These are phyloP conservation scores for Sebastes schlegelii DNA, from an alignment of 2,113 vertebrate genomes.

Conservation along the genomic window DNA sequence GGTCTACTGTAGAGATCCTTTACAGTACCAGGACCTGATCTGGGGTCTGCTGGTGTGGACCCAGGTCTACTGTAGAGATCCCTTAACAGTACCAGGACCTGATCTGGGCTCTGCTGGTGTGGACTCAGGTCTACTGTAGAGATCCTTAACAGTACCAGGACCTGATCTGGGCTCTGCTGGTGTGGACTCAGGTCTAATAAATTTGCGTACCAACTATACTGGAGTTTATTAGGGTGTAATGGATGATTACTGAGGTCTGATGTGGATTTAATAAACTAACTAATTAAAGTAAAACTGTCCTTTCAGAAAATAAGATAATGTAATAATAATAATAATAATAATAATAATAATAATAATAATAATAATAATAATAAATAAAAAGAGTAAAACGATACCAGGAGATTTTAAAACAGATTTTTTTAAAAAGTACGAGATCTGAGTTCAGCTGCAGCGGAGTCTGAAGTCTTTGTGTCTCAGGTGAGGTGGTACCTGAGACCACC, in stretches of 20 bases:
- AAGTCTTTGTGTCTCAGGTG: conserved; percentile 10
- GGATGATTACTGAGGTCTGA: neutral
- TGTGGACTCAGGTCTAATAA: neutral
- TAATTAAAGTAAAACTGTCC: neutral
- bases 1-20: neutral
- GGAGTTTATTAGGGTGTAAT: neutral
- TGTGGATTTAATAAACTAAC: neutral
- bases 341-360: no score
- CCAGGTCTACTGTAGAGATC: no score
- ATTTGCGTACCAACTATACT: neutral
- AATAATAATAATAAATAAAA: no score
- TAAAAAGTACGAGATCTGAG: neutral
- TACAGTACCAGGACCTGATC: neutral
- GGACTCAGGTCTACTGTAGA: no score
- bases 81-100: no score
- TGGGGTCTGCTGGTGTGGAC: no score
- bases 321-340: neutral
- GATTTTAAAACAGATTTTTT: no score
- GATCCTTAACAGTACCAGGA: no score
- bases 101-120: no score
- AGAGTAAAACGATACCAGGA: neutral
- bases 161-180: no score
- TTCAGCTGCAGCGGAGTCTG: neutral
- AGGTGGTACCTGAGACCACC: conserved; percentile 48
- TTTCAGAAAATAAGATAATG: neutral